Conservation (phyloP, 2,888 invertebrate species). For the Drosophila acutilabella region DNA sequence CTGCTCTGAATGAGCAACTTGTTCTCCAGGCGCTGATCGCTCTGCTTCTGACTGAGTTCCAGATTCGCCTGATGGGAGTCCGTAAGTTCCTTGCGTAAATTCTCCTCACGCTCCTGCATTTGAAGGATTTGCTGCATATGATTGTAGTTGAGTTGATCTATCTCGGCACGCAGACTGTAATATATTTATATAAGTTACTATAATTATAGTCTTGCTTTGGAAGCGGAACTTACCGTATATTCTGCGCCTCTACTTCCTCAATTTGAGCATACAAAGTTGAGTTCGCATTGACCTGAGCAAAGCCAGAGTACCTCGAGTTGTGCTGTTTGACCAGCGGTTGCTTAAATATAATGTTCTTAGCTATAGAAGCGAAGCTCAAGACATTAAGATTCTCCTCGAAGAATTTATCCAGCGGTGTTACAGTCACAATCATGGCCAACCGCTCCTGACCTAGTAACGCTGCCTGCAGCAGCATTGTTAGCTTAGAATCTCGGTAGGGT, state of each 20-base stretch:
- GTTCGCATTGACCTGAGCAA: conserved; percentile 50
- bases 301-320: conserved; percentile 70
- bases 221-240: conserved; percentile 54
- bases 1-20: conserved; percentile 67
- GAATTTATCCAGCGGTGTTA: conserved; percentile 90
- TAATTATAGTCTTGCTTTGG: too few relatives aligned
- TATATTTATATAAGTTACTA: neutral
- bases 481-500: conserved; percentile 91
- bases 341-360: conserved; percentile 87
- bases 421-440: conserved; percentile 91
- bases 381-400: conserved; percentile 94
- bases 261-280: conserved; percentile 46
- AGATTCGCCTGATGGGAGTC: conserved; percentile 72
- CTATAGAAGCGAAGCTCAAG: conserved; percentile 92
- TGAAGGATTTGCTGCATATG: conserved; percentile 36
- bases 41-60: conserved; percentile 54
- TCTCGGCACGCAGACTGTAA: conserved; percentile 60
- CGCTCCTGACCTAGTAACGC: conserved; percentile 88
- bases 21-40: conserved; percentile 64
- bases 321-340: conserved; percentile 65
- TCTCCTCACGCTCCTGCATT: conserved; percentile 73
- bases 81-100: conserved; percentile 78
- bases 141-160: conserved; percentile 54
- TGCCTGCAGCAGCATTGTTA: conserved; percentile 93
- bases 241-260: conserved; percentile 71